Base-by-base conservation (phyloP, 2,888 invertebrate species). In the Cantharis lateralis region DNA sequence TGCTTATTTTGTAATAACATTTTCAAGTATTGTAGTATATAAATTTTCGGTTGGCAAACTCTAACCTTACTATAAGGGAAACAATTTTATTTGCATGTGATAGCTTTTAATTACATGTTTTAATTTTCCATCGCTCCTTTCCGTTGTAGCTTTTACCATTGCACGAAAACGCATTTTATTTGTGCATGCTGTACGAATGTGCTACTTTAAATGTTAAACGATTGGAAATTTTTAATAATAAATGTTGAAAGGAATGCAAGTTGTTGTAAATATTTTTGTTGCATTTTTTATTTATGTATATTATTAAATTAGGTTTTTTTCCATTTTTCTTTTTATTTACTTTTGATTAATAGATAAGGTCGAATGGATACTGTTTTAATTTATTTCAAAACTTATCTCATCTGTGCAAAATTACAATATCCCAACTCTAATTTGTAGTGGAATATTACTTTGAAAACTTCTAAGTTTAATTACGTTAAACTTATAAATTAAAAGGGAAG, bases 21-120 rank as follows among this genome's bases (percentile, higher is more conserved):
- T 66, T 66, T 83, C 81, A 79, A 80, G 80, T 84, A 84, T 85
- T 85, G 84, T 84, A 20, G 84, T 82, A 81, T 78, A 82, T 48
- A 83, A 80, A 74, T 76, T 85, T 86, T 85, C 86, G 84, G 84
- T 85, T 86, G 85, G 84, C 85, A 83, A 83, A 86, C 84, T 86
- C 84, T 86, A 83, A 88, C 89, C 89, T 89, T 89, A 89, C 89
- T 89, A 89, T 89, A 88, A 88, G 88, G 88, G 88, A 88, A 88
- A 87, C 87, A 85, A 85, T 84, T 87, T 81, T 82, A 82, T 79
- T 81, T 84, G 84, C 84, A 84, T 84, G 84, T 72, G 78, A 80
- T 77, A 68, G 71, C 71, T 77, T 74, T 74, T 77, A 68, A 68
- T 71, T 61, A 24, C 24, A 48, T 48, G 48, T 48, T 48, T 48